Conservation (phyloP, 2,797 vertebrate species). For the Typhlichthys eigenmanni region DNA sequence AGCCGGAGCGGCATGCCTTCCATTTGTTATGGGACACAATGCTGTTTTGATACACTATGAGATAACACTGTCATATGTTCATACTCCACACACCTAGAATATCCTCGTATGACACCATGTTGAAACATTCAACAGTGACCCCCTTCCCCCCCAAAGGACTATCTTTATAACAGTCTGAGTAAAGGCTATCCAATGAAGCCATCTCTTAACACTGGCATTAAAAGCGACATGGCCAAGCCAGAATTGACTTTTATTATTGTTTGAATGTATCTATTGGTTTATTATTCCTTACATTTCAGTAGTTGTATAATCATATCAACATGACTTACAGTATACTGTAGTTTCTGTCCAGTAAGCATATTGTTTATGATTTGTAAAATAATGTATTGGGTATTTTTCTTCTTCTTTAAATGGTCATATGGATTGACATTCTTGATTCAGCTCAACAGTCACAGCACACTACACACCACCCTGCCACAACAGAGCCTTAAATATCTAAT, state of each 20-base stretch:
- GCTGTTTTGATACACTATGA: conserved; percentile 31
- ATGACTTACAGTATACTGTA: conserved; percentile 9
- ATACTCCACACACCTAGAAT: conserved; percentile 13
- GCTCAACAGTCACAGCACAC: conserved; percentile 25
- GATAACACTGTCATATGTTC: not conserved
- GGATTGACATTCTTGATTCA: conserved; percentile 41
- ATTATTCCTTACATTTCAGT: conserved; percentile 35
- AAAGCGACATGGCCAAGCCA: conserved; percentile 18
- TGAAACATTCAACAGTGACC: not conserved
- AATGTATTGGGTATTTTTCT: not conserved
- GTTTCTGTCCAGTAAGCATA: conserved; percentile 17
- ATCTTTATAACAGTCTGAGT: no score
- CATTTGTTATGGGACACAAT: conserved; percentile 50
- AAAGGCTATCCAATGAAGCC: not conserved
- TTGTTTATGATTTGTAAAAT: conserved; percentile 29
- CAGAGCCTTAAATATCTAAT: conserved; percentile 50
- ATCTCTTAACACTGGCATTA: conserved; percentile 21
- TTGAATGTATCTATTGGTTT: conserved; percentile 37
- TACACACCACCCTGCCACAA: conserved; percentile 49
- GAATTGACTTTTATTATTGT: conserved; percentile 42
- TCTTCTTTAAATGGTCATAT: conserved; percentile 30
- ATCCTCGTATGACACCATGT: conserved; percentile 11
- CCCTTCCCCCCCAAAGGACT: not conserved
- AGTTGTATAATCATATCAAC: conserved; percentile 38
- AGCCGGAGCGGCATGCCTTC: conserved; percentile 68